Evolutionary conservation across 2,113 vertebrate genomes (phyloP).

Genomic region (Cygnus atratus): DNA sequence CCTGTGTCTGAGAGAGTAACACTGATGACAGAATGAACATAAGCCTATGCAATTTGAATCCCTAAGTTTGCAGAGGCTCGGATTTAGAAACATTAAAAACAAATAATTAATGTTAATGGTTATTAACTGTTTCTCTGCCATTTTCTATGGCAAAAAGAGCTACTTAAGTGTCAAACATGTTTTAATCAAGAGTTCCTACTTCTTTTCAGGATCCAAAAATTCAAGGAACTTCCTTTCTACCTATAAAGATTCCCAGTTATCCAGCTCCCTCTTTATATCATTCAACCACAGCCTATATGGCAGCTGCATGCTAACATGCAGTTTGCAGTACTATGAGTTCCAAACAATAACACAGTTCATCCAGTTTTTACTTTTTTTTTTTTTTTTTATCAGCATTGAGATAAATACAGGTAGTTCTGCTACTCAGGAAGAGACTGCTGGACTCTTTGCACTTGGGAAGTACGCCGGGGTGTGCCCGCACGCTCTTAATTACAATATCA

Average conservation of each 20-base stretch:
- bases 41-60: background rate
- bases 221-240: background rate
- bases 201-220: background rate
- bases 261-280: background rate
- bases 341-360: background rate
- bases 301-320: background rate
- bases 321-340: rapidly evolving
- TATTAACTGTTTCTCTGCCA: background rate
- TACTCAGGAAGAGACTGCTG: background rate
- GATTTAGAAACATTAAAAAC: background rate
- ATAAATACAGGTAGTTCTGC: background rate
- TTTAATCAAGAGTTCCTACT: background rate
- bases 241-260: background rate
- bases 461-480: background rate
- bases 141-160: background rate
- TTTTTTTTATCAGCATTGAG: background rate
- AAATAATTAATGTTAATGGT: background rate
- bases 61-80: background rate
- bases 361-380: background rate
- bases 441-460: background rate
- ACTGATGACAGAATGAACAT: background rate
- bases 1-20: background rate
- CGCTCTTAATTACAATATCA: conserved; percentile 23
- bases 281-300: background rate
- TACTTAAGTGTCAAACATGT: too few species aligned